These are phyloP conservation scores for Agrenia bidenticulata DNA, from an alignment of 2,888 invertebrate species.

Conservation along the genomic window DNA sequence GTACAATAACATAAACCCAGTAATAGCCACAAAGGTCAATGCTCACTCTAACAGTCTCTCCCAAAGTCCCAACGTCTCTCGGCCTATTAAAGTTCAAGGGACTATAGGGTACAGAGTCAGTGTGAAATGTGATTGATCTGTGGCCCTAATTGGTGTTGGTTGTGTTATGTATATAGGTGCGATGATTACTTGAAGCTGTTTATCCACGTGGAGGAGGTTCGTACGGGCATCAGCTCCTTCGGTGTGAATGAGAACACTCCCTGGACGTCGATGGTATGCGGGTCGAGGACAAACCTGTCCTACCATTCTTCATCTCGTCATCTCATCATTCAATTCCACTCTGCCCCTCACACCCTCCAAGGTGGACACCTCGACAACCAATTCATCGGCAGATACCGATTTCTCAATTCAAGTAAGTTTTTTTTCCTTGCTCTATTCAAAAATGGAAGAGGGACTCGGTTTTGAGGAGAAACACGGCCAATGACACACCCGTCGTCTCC, in stretches of 20 bases:
- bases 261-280: slow-evolving; percentile 73
- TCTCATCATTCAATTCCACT: slow-evolving; percentile 74
- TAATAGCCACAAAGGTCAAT: no score
- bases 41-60: no score
- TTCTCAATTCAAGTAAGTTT: slow-evolving; percentile 50
- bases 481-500: background rate
- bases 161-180: no score
- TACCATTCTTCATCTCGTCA: slow-evolving; percentile 74
- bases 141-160: no score
- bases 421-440: slow-evolving; percentile 1
- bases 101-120: no score
- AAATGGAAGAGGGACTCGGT: background rate
- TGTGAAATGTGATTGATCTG: no score
- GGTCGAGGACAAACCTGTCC: slow-evolving; percentile 68
- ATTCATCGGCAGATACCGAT: slow-evolving; percentile 49
- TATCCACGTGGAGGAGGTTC: slow-evolving; percentile 67
- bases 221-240: slow-evolving; percentile 54
- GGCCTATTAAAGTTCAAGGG: no score
- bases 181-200: slow-evolving; percentile 78
- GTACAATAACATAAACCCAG: no score
- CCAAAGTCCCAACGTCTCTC: no score
- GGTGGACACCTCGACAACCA: slow-evolving; percentile 2
- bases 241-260: slow-evolving; percentile 73
- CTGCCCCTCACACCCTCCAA: slow-evolving; percentile 51
- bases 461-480: background rate